phyloP scores from a whole-genome alignment of 1,140 invertebrate genomes.

The Melipona quadrifasciata region DNA sequence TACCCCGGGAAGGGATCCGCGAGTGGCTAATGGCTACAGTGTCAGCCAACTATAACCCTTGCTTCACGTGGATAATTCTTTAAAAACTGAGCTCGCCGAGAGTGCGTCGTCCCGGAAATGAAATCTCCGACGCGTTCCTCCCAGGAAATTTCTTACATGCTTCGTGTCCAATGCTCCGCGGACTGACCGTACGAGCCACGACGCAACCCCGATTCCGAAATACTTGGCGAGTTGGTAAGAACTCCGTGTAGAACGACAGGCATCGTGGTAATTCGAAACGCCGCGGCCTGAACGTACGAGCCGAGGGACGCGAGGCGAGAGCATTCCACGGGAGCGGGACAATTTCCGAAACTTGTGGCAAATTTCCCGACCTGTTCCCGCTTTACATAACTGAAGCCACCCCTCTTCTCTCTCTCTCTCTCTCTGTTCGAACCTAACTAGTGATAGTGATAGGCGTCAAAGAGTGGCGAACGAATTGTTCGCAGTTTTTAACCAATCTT shows the following conservation, averaged over 20 bases:
- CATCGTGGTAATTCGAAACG: slow-evolving; percentile 35
- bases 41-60: slow-evolving; percentile 12
- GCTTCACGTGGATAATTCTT: neutral
- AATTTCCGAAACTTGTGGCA: slow-evolving; percentile 43
- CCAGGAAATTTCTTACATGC: slow-evolving; percentile 4
- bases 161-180: neutral
- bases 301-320: neutral
- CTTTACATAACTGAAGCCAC: slow-evolving; percentile 36
- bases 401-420: neutral
- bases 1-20: slow-evolving; percentile 9
- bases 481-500: slow-evolving; percentile 29
- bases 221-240: slow-evolving; percentile 43
- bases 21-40: slow-evolving; percentile 46
- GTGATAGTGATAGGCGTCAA: slow-evolving; percentile 16
- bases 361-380: slow-evolving; percentile 26
- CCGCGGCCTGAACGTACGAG: slow-evolving; percentile 9
- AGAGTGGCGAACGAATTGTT: slow-evolving; percentile 59
- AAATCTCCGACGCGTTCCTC: neutral
- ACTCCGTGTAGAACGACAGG: slow-evolving; percentile 1
- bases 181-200: slow-evolving; percentile 11
- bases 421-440: neutral
- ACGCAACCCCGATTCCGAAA: slow-evolving; percentile 7
- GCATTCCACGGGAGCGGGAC: slow-evolving; percentile 16
- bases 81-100: no score
- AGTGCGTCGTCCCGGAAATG: neutral